phyloP scores from a whole-genome alignment of 2,797 vertebrate species.

The Pyrocephalus nanus region DNA sequence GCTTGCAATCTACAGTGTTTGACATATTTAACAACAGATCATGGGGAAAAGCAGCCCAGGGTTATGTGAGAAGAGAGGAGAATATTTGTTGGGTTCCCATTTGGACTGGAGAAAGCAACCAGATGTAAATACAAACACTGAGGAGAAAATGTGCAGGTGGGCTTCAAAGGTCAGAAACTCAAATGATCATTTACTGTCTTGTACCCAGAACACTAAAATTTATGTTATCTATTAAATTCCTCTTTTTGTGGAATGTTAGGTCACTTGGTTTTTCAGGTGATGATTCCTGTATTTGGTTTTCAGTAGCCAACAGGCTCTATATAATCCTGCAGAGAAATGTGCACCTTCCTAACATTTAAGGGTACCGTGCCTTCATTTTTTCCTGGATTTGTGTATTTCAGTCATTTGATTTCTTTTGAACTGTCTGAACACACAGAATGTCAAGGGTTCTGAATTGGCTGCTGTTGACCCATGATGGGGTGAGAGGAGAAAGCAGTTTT shows the following conservation, averaged over 20 bases:
- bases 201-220: background rate
- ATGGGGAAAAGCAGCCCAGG: background rate
- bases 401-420: background rate
- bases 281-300: background rate
- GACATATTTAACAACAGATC: background rate
- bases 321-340: background rate
- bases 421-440: background rate
- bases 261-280: background rate
- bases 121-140: background rate
- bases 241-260: background rate
- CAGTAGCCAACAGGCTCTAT: background rate
- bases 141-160: background rate
- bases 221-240: background rate
- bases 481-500: background rate
- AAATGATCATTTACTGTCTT: background rate
- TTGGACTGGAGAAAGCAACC: background rate
- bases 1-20: background rate
- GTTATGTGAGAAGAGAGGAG: background rate
- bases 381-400: background rate
- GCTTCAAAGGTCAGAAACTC: background rate
- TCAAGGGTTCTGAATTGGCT: background rate
- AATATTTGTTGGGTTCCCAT: background rate
- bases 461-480: background rate
- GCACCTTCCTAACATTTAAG: background rate
- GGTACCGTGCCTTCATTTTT: background rate